These are phyloP conservation scores for Etheostoma perlongum DNA, from an alignment of 2,797 vertebrate species.

Conservation along the genomic window DNA sequence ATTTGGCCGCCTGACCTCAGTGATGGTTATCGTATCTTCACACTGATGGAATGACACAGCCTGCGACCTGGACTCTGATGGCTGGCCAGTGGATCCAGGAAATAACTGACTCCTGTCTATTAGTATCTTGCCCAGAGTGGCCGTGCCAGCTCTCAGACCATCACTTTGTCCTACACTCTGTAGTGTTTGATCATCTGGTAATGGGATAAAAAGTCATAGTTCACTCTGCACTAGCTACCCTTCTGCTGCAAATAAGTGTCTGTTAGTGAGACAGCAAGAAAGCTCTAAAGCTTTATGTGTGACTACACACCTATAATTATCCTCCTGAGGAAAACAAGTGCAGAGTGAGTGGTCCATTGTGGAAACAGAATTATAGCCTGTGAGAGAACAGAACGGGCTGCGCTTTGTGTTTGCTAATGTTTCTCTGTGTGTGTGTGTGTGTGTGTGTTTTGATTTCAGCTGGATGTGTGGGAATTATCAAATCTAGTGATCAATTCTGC, in stretches of 20 bases:
- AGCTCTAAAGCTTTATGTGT: slow-evolving; percentile 30
- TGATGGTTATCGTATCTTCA: slow-evolving; percentile 10
- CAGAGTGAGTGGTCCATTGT: slow-evolving; percentile 90
- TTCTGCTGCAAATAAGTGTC: slow-evolving; percentile 11
- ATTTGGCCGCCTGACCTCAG: slow-evolving; percentile 13
- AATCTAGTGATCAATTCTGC: slow-evolving; percentile 30
- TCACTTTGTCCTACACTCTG: slow-evolving; percentile 33
- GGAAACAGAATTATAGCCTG: slow-evolving; percentile 91
- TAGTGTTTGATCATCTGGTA: slow-evolving; percentile 42
- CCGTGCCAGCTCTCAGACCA: slow-evolving; percentile 17
- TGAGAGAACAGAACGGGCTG: slow-evolving; percentile 85
- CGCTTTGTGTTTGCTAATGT: slow-evolving; percentile 78
- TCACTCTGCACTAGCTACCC: slow-evolving; percentile 27
- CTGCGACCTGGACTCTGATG: slow-evolving; percentile 13
- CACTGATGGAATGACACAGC: slow-evolving; percentile 47
- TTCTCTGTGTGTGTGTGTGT: slow-evolving; percentile 72
- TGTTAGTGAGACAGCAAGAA: slow-evolving; percentile 23
- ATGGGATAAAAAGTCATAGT: slow-evolving; percentile 67
- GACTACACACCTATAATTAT: slow-evolving; percentile 90
- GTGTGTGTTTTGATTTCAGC: slow-evolving; percentile 6
- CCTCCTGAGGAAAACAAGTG: slow-evolving; percentile 93
- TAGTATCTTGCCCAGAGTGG: slow-evolving; percentile 41
- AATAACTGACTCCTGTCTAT: slow-evolving; percentile 52
- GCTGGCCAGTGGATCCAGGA: slow-evolving; percentile 29
- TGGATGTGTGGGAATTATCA: slow-evolving; percentile 12